Conservation (phyloP, 2,113 vertebrate species). For the Mesoclemmys tuberculata region DNA sequence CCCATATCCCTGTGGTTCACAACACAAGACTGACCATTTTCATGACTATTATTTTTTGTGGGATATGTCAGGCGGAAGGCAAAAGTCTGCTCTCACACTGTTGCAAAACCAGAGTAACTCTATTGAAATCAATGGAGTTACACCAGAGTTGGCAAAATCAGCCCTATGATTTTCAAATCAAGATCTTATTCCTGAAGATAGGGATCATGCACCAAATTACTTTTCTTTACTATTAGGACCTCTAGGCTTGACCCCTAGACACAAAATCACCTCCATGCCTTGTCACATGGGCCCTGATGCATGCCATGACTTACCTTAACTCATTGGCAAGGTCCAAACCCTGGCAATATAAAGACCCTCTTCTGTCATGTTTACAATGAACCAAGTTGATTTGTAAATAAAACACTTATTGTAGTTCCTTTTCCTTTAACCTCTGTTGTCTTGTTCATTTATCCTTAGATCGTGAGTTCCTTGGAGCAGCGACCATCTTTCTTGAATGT, state of each 20-base stretch:
- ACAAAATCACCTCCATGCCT: not conserved
- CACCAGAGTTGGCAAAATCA: too few species aligned
- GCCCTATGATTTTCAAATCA: not conserved
- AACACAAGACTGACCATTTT: not conserved
- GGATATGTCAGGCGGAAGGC: not conserved
- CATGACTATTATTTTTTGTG: not conserved
- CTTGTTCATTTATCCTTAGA: not conserved
- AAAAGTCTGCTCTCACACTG: not conserved
- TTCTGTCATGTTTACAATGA: not conserved
- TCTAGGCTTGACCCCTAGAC: rapidly evolving
- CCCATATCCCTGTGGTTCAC: not conserved
- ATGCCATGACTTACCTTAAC: not conserved
- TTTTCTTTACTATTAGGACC: not conserved
- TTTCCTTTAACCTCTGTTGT: not conserved
- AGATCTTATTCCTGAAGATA: not conserved
- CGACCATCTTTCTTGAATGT: not conserved
- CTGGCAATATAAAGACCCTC: not conserved
- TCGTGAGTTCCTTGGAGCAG: too few species aligned
- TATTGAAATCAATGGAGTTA: not conserved
- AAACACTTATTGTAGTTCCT: not conserved
- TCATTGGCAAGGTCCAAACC: not conserved
- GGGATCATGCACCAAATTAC: not conserved
- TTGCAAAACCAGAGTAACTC: not conserved
- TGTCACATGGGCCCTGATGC: not conserved
- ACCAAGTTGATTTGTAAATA: not conserved